Conservation (phyloP, 2,797 vertebrate genomes). For the Pogonophryne albipinna region DNA sequence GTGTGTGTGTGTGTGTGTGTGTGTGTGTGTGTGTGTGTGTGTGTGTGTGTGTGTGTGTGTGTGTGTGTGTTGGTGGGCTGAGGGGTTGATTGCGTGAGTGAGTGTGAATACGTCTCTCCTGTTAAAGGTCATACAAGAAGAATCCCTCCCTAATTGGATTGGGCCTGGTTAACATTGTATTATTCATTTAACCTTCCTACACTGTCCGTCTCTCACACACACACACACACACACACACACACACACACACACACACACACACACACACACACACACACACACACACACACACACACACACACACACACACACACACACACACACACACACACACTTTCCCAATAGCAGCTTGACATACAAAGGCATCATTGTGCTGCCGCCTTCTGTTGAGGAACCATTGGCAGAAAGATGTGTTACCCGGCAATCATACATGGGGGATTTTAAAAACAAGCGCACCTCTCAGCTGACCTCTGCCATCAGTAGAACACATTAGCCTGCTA, state of each 20-base stretch:
- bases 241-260: too few relatives aligned
- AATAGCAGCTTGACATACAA: constrained; percentile 74
- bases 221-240: too few relatives aligned
- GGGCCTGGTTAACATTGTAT: constrained; percentile 81
- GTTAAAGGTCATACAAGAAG: constrained; percentile 83
- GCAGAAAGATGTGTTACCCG: constrained; percentile 75
- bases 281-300: too few relatives aligned
- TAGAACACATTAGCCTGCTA: constrained; percentile 74
- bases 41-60: background rate
- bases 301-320: too few relatives aligned
- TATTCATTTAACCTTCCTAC: constrained; percentile 82
- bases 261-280: too few relatives aligned
- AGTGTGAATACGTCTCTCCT: constrained; percentile 67
- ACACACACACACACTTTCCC: constrained; percentile 44
- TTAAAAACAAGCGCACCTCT: constrained; percentile 77
- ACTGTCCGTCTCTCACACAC: constrained; percentile 36
- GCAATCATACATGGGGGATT: constrained; percentile 67
- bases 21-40: too few relatives aligned
- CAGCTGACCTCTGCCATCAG: constrained; percentile 79
- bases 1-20: too few relatives aligned
- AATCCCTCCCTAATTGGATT: constrained; percentile 83
- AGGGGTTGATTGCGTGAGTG: constrained; percentile 64
- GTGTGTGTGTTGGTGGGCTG: constrained; percentile 23
- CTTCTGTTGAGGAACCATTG: constrained; percentile 74
- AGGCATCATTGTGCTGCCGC: constrained; percentile 77